Evolutionary conservation across 2,888 invertebrate genomes (phyloP).

Genomic region (Brachyopa scutellaris): DNA sequence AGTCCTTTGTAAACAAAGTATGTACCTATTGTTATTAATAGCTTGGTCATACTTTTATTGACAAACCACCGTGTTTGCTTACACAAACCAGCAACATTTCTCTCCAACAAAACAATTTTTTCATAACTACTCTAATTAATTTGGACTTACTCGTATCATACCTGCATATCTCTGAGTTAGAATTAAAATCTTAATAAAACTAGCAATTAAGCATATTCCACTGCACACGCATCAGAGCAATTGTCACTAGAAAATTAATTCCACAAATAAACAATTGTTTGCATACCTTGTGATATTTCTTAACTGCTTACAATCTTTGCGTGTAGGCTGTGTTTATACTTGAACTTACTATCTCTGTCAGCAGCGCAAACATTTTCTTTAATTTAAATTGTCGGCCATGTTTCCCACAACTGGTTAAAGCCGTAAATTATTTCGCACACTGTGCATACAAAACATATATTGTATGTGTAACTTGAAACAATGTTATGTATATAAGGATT

Average conservation of each 20-base stretch:
- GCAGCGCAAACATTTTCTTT: not conserved
- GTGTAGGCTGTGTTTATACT: no score
- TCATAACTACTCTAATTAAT: no score
- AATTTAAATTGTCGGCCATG: not conserved
- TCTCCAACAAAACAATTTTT: no score
- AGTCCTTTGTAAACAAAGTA: no score
- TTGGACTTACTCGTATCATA: no score
- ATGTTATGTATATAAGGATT: constrained; percentile 26
- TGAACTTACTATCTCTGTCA: not conserved
- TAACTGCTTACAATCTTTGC: no score
- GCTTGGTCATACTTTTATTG: no score
- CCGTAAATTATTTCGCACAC: constrained; percentile 11
- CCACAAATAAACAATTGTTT: not conserved
- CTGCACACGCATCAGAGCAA: constrained; percentile 15
- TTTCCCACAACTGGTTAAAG: not conserved
- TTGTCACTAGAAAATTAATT: constrained; percentile 15
- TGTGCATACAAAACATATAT: no score
- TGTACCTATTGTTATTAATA: no score
- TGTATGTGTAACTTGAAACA: no score
- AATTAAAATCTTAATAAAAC: constrained; percentile 27
- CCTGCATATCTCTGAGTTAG: not conserved
- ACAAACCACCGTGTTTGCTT: no score
- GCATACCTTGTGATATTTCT: not conserved
- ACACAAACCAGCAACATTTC: no score
- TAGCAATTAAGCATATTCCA: constrained; percentile 21